phyloP scores from a whole-genome alignment of 2,797 vertebrate genomes.

The Odontamblyopus rebecca region DNA sequence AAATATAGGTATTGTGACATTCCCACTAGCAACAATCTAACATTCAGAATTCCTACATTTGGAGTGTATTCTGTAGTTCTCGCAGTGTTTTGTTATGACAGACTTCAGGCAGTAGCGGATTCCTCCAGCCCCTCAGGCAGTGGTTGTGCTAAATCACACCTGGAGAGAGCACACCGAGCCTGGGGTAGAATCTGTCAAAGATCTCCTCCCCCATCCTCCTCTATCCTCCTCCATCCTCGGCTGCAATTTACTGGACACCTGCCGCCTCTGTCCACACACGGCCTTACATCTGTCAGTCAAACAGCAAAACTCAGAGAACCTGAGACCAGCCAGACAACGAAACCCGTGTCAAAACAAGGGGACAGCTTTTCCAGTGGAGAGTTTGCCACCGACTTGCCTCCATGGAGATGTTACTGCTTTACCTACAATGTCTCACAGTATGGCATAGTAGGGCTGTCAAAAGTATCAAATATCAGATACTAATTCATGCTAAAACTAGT shows the following conservation, averaged over 20 bases:
- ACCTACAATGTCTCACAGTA: too few relatives aligned
- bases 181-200: neutral
- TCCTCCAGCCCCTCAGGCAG: neutral
- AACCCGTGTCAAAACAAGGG: neutral
- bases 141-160: neutral
- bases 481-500: too few relatives aligned
- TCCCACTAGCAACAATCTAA: too few relatives aligned
- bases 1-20: too few relatives aligned
- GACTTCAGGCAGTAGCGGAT: neutral
- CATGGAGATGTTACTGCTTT: too few relatives aligned
- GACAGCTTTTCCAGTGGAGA: too few relatives aligned
- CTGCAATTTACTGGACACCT: conserved; percentile 1
- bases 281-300: neutral
- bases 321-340: neutral
- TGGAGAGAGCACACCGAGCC: neutral
- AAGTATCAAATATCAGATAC: too few relatives aligned
- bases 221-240: neutral
- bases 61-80: neutral
- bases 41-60: too few relatives aligned
- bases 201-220: neutral
- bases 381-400: too few relatives aligned
- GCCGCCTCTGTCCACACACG: neutral
- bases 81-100: neutral
- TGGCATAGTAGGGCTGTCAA: too few relatives aligned
- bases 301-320: neutral